Percentiles rank a stretch among this genome's conserved stretches.
phyloP scores from a whole-genome alignment of 2,888 invertebrate genomes.

The Anthophora plumipes region DNA sequence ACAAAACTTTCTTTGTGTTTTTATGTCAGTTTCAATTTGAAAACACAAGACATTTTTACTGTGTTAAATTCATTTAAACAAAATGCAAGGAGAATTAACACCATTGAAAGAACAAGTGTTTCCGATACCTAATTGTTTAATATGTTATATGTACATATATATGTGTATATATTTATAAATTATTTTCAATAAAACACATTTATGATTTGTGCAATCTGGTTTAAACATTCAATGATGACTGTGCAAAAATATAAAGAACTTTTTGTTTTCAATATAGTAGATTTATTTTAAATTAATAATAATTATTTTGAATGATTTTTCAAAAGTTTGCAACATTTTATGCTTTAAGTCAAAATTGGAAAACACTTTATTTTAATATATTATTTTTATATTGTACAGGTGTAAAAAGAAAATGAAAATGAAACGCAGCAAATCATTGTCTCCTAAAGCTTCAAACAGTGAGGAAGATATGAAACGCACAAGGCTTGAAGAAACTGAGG shows the following conservation, averaged over 20 bases:
- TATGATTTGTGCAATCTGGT: background rate
- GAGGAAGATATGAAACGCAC: slow-evolving; percentile 71
- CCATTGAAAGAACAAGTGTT: slow-evolving; percentile 16
- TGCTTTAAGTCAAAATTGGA: background rate
- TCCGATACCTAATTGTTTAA: slow-evolving; percentile 20
- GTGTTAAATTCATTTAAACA: background rate
- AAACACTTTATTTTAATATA: background rate
- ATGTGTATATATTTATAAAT: slow-evolving; percentile 26
- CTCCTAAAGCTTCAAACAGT: slow-evolving; percentile 80
- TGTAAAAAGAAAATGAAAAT: slow-evolving; percentile 75
- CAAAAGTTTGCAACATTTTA: background rate
- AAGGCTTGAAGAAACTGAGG: slow-evolving; percentile 60
- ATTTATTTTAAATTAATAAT: background rate
- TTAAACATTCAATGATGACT: slow-evolving; percentile 16
- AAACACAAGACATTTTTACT: slow-evolving; percentile 10
- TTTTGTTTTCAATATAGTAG: background rate
- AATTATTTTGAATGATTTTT: background rate
- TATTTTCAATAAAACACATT: slow-evolving; percentile 14
- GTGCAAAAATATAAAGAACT: slow-evolving; percentile 13
- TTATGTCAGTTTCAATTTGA: slow-evolving; percentile 33
- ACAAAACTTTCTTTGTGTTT: slow-evolving; percentile 55
- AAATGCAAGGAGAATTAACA: slow-evolving; percentile 30
- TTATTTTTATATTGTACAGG: slow-evolving; percentile 30
- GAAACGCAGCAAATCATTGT: slow-evolving; percentile 80
- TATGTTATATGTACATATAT: slow-evolving; percentile 52